Evolutionary conservation across 1,140 invertebrate genomes (phyloP).

Genomic region (Heliconius hewitsoni): DNA sequence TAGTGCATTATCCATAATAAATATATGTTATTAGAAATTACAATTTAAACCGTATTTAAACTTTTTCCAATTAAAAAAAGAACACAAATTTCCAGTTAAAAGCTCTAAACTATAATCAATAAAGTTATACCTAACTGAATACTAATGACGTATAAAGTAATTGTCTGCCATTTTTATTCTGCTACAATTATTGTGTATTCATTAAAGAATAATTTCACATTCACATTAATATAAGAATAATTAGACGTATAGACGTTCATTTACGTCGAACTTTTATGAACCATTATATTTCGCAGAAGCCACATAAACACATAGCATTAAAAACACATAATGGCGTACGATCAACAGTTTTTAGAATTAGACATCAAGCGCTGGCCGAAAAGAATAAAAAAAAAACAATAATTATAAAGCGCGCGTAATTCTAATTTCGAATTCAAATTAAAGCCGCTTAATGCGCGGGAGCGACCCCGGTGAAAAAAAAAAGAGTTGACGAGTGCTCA

Average conservation of each 20-base stretch:
- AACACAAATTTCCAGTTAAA: background rate
- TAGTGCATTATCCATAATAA: too few relatives aligned
- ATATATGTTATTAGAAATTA: too few relatives aligned
- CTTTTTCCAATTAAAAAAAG: background rate
- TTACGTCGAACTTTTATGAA: slow-evolving; percentile 11
- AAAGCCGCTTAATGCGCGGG: slow-evolving; percentile 81
- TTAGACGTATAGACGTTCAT: slow-evolving; percentile 14
- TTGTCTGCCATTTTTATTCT: slow-evolving; percentile 9
- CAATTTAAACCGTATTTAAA: too few relatives aligned
- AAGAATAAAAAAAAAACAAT: slow-evolving; percentile 69
- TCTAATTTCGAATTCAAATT: slow-evolving; percentile 82
- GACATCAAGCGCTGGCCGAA: slow-evolving; percentile 69
- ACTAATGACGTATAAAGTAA: slow-evolving; percentile 9
- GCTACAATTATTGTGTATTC: slow-evolving; percentile 14
- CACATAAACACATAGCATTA: slow-evolving; percentile 39
- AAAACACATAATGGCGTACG: slow-evolving; percentile 49
- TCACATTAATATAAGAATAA: slow-evolving; percentile 14
- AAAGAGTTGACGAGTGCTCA: slow-evolving; percentile 80
- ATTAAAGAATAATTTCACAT: slow-evolving; percentile 6
- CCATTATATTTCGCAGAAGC: slow-evolving; percentile 28
- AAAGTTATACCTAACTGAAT: background rate
- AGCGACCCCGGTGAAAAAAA: slow-evolving; percentile 78
- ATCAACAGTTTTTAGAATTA: slow-evolving; percentile 64
- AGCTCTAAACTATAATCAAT: background rate
- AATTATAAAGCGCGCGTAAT: slow-evolving; percentile 81